Conservation (phyloP, 1,140 invertebrate genomes). For the Xylocopa sonorina region DNA sequence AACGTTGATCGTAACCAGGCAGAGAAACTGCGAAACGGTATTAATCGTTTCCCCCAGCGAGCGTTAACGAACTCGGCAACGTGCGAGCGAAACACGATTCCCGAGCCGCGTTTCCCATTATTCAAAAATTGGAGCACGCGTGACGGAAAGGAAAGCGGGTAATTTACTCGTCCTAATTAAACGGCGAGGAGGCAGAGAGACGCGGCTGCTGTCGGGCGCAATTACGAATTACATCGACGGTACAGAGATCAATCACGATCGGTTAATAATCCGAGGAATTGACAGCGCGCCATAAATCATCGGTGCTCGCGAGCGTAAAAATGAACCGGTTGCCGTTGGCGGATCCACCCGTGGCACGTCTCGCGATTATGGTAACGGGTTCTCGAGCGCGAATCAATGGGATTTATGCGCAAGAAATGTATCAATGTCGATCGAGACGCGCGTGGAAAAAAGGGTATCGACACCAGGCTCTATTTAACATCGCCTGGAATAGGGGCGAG, state of each 20-base stretch:
- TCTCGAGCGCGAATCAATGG: conserved; percentile 54
- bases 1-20: no score
- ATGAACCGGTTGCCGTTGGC: conserved; percentile 48
- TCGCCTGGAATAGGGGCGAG: not conserved
- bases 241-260: conserved; percentile 61
- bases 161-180: not conserved
- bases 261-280: conserved; percentile 65
- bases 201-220: conserved; percentile 32
- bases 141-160: not conserved
- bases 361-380: conserved; percentile 55
- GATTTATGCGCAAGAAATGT: conserved; percentile 49
- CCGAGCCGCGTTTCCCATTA: not conserved
- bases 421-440: conserved; percentile 14
- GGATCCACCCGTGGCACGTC: not conserved
- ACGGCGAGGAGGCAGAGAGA: not conserved
- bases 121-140: no score
- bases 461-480: not conserved
- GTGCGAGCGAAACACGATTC: not conserved
- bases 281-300: conserved; percentile 61
- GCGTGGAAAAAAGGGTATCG: not conserved
- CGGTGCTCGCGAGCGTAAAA: conserved; percentile 52
- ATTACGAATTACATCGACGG: conserved; percentile 53
- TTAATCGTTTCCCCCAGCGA: not conserved
- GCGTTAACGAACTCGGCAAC: not conserved
- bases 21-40: conserved; percentile 6